These are phyloP conservation scores for Tragelaphus strepsiceros DNA, from an alignment of 2,113 vertebrate species.

Conservation along the genomic window DNA sequence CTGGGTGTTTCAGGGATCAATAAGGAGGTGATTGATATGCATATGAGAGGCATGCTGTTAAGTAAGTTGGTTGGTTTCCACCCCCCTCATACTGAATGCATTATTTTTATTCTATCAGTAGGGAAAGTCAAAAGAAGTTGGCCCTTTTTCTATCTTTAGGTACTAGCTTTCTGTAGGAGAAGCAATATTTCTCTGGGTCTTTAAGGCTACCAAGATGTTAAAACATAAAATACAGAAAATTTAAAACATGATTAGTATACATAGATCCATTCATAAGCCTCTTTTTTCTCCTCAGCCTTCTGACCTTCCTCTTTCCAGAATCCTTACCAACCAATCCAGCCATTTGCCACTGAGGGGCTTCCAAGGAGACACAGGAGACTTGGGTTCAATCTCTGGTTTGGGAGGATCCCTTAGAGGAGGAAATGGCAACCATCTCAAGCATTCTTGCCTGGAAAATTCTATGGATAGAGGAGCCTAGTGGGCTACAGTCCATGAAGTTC, in stretches of 20 bases:
- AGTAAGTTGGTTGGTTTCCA: background rate
- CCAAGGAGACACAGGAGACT: background rate
- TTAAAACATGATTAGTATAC: background rate
- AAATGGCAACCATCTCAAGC: background rate
- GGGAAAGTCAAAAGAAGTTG: background rate
- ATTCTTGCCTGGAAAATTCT: background rate
- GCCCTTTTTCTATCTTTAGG: background rate
- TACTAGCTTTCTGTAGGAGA: background rate
- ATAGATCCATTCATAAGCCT: background rate
- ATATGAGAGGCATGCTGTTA: background rate
- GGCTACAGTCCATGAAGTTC: background rate
- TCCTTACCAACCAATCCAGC: background rate
- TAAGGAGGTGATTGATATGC: background rate
- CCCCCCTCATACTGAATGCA: background rate
- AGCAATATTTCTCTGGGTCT: background rate
- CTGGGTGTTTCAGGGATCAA: background rate
- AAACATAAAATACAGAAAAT: background rate
- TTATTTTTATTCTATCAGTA: background rate
- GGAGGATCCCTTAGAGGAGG: background rate
- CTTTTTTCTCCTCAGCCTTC: background rate
- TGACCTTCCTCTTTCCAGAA: background rate
- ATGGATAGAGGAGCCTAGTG: background rate
- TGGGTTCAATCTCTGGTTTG: background rate
- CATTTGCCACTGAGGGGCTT: background rate
- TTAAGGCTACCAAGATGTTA: background rate